Conservation (phyloP, 2,797 vertebrate genomes). For the Eurystomus glaucurus region DNA sequence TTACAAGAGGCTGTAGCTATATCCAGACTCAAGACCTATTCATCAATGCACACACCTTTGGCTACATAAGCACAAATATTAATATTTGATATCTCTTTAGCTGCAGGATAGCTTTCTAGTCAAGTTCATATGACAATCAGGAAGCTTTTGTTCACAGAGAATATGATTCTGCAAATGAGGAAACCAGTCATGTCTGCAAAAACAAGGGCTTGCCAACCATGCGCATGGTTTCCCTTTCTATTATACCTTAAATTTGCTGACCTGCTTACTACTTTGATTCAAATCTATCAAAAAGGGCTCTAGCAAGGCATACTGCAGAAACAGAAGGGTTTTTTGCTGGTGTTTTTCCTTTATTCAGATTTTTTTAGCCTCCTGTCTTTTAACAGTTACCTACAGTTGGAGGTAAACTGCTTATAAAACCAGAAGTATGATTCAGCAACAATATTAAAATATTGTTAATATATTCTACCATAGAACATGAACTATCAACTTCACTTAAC, state of each 20-base stretch:
- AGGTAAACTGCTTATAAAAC: not conserved
- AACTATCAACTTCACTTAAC: not conserved
- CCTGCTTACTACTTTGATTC: not conserved
- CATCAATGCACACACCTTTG: not conserved
- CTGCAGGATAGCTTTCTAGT: conserved; percentile 12
- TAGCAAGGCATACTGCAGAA: not conserved
- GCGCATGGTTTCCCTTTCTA: not conserved
- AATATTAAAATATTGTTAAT: not conserved
- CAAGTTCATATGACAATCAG: not conserved
- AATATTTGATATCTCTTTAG: conserved; percentile 44
- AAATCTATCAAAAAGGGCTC: not conserved
- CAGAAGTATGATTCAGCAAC: not conserved
- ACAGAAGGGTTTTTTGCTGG: rapidly evolving
- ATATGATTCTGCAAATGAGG: not conserved
- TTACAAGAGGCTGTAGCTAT: not conserved
- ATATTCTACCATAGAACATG: not conserved
- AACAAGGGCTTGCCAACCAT: not conserved
- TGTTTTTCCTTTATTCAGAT: not conserved
- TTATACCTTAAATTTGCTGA: not conserved
- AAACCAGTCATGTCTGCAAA: not conserved
- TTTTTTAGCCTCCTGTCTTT: not conserved
- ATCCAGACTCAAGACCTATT: not conserved
- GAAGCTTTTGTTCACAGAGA: conserved; percentile 44
- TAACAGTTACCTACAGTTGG: not conserved
- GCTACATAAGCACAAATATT: not conserved